A percentile compares a stretch with the other conserved stretches of the same genome.
Conservation (phyloP, 2,797 vertebrate species). For the Alca torda region DNA sequence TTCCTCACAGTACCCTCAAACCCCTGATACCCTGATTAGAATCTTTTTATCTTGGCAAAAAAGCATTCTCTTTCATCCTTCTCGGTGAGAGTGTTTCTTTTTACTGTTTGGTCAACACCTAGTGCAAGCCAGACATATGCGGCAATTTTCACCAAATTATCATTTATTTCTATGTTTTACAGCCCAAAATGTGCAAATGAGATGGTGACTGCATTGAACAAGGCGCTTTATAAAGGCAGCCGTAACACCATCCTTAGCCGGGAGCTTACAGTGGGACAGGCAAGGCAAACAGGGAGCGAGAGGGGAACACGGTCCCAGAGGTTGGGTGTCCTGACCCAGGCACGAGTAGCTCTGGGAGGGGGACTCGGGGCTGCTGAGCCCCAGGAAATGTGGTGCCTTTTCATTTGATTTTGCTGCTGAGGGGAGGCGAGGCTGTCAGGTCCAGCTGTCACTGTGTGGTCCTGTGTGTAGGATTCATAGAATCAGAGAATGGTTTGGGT, state of each 20-base stretch:
- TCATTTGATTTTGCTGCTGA: not conserved
- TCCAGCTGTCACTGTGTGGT: not conserved
- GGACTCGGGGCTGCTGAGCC: not conserved
- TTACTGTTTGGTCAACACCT: not conserved
- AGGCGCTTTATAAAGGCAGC: not conserved
- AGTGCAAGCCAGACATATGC: not conserved
- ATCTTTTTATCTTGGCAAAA: not conserved
- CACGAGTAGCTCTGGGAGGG: not conserved
- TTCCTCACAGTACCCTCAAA: not conserved
- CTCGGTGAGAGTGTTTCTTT: not conserved
- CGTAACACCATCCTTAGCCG: fast-evolving
- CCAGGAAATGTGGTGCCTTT: not conserved
- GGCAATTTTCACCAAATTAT: not conserved
- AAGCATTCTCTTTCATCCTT: not conserved
- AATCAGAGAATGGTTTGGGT: no score
- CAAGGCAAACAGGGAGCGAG: not conserved
- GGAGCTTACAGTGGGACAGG: not conserved
- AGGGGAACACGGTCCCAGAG: not conserved
- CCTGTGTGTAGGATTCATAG: not conserved
- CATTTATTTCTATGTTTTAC: not conserved
- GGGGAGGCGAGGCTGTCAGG: not conserved
- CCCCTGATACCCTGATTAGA: not conserved
- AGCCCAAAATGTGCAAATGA: not conserved
- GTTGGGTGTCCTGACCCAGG: not conserved
- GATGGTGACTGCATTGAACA: not conserved